A percentile compares a stretch with the other conserved stretches of the same genome.
Evolutionary conservation across 1,140 invertebrate species (phyloP).

Genomic region (Drosophila pandora): DNA sequence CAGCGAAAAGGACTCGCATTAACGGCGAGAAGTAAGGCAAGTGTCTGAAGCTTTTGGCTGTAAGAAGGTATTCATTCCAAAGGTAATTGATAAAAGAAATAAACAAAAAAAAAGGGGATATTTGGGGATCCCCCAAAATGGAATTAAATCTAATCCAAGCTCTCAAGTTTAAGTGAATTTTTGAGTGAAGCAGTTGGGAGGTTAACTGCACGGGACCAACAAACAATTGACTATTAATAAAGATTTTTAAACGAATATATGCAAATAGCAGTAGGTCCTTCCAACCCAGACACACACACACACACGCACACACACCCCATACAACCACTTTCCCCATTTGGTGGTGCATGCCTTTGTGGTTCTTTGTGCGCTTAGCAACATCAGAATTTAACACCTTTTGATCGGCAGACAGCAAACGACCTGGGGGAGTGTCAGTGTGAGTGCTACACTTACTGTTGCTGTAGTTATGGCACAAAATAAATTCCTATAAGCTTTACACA

Average conservation of each 20-base stretch:
- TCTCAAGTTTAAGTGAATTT: too few relatives aligned
- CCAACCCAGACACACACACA: too few relatives aligned
- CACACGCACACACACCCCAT: not conserved
- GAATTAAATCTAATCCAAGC: too few relatives aligned
- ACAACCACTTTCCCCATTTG: conserved; percentile 1
- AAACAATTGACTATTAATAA: not conserved
- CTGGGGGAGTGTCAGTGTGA: conserved; percentile 2
- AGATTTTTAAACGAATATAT: not conserved
- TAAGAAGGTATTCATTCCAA: too few relatives aligned
- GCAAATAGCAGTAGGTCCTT: too few relatives aligned
- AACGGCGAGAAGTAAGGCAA: too few relatives aligned
- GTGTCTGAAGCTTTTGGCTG: too few relatives aligned
- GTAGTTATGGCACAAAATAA: conserved; percentile 73
- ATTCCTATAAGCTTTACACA: conserved; percentile 67
- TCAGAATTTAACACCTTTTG: conserved; percentile 79
- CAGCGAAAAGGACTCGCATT: not conserved
- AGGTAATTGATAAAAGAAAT: too few relatives aligned
- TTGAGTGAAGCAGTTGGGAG: too few relatives aligned
- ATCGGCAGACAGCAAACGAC: conserved; percentile 64
- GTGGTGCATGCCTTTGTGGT: conserved; percentile 65
- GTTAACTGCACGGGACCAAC: too few relatives aligned
- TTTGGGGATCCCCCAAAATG: too few relatives aligned
- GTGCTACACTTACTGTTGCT: conserved; percentile 9
- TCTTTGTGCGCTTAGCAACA: conserved; percentile 71
- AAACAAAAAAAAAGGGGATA: too few relatives aligned